These are phyloP conservation scores for Borostomias antarcticus DNA, from an alignment of 2,797 vertebrate species.

Conservation along the genomic window DNA sequence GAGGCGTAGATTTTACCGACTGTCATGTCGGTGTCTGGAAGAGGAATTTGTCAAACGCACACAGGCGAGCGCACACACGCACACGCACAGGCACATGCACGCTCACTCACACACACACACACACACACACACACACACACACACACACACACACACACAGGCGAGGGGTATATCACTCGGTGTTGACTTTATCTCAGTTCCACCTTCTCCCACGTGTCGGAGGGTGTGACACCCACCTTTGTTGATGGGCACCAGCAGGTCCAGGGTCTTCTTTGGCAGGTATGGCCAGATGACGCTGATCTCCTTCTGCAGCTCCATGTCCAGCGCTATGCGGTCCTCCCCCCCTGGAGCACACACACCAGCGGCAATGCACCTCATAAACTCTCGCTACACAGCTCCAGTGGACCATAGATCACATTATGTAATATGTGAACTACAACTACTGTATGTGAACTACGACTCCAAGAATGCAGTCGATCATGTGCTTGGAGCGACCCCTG, in stretches of 20 bases:
- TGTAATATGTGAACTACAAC: background rate
- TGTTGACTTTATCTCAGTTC: too few species aligned
- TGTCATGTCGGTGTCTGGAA: constrained; percentile 93
- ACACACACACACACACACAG: too few species aligned
- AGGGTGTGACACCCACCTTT: constrained; percentile 83
- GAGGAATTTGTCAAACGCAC: constrained; percentile 12
- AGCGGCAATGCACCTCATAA: too few species aligned
- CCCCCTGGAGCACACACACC: constrained; percentile 80
- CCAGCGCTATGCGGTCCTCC: constrained; percentile 90
- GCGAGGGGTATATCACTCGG: too few species aligned
- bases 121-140: background rate
- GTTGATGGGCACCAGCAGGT: constrained; percentile 95
- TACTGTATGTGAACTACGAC: background rate
- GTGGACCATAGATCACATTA: background rate
- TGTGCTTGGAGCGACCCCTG: constrained; percentile 17
- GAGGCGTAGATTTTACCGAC: constrained; percentile 99
- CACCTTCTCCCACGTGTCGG: too few species aligned
- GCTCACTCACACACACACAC: background rate
- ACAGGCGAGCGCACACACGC: too few species aligned
- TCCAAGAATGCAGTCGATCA: background rate
- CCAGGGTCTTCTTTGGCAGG: constrained; percentile 94
- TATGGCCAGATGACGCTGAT: constrained; percentile 98
- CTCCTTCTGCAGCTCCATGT: constrained; percentile 93
- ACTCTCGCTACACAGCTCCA: too few species aligned
- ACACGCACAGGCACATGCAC: too few species aligned